Evolutionary conservation across 2,113 vertebrate genomes (phyloP).

Genomic region (Chaetops frenatus): DNA sequence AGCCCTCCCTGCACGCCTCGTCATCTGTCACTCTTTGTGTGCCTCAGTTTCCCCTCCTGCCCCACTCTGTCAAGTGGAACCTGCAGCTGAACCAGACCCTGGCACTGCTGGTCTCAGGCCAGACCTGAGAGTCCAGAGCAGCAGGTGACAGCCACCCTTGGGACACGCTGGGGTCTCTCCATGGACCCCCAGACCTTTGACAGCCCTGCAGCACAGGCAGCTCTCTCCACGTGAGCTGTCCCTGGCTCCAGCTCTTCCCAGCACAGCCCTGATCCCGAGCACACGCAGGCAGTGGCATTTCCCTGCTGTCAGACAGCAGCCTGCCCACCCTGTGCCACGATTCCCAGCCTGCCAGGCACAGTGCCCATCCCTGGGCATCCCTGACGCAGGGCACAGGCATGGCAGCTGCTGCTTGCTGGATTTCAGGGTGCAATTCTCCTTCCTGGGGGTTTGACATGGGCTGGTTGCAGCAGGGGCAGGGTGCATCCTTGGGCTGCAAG

Average conservation of each 20-base stretch:
- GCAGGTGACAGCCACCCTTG: background rate
- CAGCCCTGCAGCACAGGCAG: background rate
- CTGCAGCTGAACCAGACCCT: background rate
- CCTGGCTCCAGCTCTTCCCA: background rate
- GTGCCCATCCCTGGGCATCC: background rate
- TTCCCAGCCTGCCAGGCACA: background rate
- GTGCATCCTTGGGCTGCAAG: background rate
- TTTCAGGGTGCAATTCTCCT: background rate
- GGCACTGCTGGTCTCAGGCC: background rate
- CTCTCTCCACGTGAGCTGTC: background rate
- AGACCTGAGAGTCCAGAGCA: background rate
- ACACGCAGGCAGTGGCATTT: background rate
- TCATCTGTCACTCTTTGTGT: background rate
- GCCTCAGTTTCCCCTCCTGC: background rate
- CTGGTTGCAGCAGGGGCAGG: background rate
- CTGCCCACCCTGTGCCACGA: background rate
- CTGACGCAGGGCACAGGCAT: background rate
- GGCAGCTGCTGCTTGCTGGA: background rate
- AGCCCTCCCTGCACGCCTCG: background rate
- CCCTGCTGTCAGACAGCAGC: background rate
- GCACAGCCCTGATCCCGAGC: fast-evolving
- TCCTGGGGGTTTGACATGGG: background rate
- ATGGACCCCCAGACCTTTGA: background rate
- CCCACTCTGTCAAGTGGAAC: background rate
- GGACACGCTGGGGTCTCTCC: fast-evolving